Evolutionary conservation across 2,888 invertebrate genomes (phyloP).

Genomic region (Isotomurus palustris): DNA sequence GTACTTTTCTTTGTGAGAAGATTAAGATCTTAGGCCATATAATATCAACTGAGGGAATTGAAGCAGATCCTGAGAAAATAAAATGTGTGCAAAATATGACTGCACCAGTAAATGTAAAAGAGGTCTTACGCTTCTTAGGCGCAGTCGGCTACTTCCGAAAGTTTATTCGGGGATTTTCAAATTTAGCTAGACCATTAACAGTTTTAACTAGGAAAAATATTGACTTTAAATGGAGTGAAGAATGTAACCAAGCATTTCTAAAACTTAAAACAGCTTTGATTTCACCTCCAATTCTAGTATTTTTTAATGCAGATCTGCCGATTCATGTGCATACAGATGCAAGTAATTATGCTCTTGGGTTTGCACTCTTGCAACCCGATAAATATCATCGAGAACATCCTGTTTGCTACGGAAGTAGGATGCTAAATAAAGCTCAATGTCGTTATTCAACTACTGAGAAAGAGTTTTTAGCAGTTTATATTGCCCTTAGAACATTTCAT

Average conservation of each 20-base stretch:
- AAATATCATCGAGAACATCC: neutral
- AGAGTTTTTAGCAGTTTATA: constrained; percentile 9
- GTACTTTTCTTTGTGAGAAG: constrained; percentile 3
- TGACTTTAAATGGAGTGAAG: too few relatives aligned
- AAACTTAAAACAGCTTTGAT: neutral
- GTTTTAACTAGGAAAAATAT: too few relatives aligned
- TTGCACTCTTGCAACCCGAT: constrained; percentile 8
- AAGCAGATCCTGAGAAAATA: too few relatives aligned
- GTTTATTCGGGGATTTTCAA: too few relatives aligned
- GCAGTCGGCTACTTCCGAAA: too few relatives aligned
- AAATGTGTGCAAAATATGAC: too few relatives aligned
- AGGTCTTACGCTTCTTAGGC: too few relatives aligned
- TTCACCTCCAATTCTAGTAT: neutral
- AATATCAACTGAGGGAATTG: too few relatives aligned
- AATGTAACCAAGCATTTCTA: neutral
- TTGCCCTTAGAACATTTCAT: neutral
- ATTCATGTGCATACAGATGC: constrained; percentile 8
- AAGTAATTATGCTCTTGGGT: neutral
- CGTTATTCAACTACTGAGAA: constrained; percentile 2
- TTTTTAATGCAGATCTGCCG: neutral
- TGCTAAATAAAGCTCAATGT: neutral
- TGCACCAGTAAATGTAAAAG: too few relatives aligned
- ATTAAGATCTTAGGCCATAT: neutral
- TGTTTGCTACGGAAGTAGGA: neutral
- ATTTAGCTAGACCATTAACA: too few relatives aligned